These are phyloP conservation scores for Unio pictorum DNA, from an alignment of 2,888 invertebrate genomes.

Conservation along the genomic window DNA sequence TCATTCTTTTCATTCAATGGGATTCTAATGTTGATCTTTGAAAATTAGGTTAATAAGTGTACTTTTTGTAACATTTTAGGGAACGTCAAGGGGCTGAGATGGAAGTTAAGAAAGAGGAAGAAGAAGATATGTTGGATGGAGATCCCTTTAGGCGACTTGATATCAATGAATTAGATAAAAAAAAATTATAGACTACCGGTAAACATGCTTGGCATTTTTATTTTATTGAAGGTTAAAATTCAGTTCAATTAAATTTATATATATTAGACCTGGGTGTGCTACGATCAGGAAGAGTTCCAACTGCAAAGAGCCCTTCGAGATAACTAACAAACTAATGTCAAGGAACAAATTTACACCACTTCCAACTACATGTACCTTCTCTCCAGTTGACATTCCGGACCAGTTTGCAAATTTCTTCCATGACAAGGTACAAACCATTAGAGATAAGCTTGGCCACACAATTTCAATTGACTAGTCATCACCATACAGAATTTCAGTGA, in stretches of 20 bases:
- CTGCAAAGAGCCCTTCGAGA: too few species aligned
- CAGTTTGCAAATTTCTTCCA: too few species aligned
- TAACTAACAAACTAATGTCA: too few species aligned
- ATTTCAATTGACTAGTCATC: too few species aligned
- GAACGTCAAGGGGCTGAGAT: conserved; percentile 40
- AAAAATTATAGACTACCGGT: conserved; percentile 30
- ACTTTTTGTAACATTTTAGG: conserved; percentile 11
- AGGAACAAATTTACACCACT: too few species aligned
- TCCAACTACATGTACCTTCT: too few species aligned
- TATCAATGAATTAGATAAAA: conserved; percentile 25
- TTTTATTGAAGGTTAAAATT: neutral
- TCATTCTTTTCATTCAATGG: neutral
- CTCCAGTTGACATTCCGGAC: too few species aligned
- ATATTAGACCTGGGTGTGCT: neutral
- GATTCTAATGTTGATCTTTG: neutral
- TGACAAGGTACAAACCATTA: too few species aligned
- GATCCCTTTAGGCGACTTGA: conserved; percentile 54
- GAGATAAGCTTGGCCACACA: too few species aligned
- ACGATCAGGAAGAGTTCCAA: too few species aligned
- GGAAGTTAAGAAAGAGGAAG: conserved; percentile 16
- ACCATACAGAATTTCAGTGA: too few species aligned
- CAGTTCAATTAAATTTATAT: neutral
- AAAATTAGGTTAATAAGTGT: neutral
- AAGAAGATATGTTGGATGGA: conserved; percentile 29
- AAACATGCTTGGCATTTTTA: neutral